Percentiles rank a stretch among this genome's conserved stretches.
These are phyloP conservation scores for Ethmia dodecea DNA, from an alignment of 2,888 invertebrate species.

Conservation along the genomic window DNA sequence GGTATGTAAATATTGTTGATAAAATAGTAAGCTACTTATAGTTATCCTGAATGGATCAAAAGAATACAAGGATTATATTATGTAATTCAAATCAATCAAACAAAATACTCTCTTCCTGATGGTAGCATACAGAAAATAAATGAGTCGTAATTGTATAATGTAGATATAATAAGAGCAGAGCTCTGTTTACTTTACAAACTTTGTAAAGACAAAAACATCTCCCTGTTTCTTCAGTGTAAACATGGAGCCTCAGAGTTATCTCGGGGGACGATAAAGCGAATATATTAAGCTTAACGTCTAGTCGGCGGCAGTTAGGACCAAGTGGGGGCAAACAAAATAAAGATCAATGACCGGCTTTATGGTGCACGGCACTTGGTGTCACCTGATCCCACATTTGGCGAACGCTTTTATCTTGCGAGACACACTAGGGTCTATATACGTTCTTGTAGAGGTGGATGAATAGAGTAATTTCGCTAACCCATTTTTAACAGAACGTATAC, in stretches of 20 bases:
- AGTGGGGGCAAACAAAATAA: constrained; percentile 44
- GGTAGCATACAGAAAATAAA: no score
- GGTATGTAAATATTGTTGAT: no score
- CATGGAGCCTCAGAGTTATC: constrained; percentile 37
- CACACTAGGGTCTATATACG: constrained; percentile 17
- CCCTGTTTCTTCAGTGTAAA: constrained; percentile 28
- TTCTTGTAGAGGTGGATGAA: constrained; percentile 8
- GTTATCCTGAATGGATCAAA: no score
- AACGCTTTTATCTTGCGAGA: constrained; percentile 25
- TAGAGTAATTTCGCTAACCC: constrained; percentile 5
- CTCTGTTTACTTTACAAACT: no score
- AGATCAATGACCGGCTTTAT: constrained; percentile 58
- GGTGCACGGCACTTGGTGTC: constrained; percentile 41
- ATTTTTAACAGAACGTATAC: no score
- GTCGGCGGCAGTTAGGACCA: constrained; percentile 28
- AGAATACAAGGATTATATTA: no score
- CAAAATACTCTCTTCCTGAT: no score
- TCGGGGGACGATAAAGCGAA: constrained; percentile 39
- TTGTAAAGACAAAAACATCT: neutral
- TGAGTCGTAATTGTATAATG: no score
- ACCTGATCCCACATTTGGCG: constrained; percentile 43
- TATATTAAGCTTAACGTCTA: constrained; percentile 41
- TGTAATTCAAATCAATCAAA: no score
- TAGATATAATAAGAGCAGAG: no score
- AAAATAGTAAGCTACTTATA: no score